Evolutionary conservation across 2,888 invertebrate genomes (phyloP).

Genomic region (Xanthia togata): DNA sequence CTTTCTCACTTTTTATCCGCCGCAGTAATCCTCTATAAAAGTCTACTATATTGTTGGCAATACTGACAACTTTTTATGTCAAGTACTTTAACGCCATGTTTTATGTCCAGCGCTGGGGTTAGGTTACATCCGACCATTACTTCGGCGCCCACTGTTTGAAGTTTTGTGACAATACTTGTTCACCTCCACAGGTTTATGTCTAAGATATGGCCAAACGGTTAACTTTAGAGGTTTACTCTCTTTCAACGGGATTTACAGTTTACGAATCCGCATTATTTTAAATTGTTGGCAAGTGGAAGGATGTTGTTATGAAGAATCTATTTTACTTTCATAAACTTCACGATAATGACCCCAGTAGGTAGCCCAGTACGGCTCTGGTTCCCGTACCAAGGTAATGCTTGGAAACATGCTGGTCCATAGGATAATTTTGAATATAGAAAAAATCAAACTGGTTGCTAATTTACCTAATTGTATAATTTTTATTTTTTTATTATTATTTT

Average conservation of each 20-base stretch:
- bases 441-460: too few relatives aligned
- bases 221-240: conserved; percentile 16
- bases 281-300: background rate
- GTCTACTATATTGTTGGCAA: conserved; percentile 42
- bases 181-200: conserved; percentile 40
- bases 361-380: background rate
- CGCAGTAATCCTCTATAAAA: conserved; percentile 56
- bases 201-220: conserved; percentile 34
- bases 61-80: conserved; percentile 50
- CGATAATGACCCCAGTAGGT: background rate
- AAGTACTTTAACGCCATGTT: conserved; percentile 53
- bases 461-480: too few relatives aligned
- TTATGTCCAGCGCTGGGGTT: conserved; percentile 57
- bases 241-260: conserved; percentile 14
- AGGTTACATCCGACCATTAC: conserved; percentile 47
- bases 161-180: conserved; percentile 41
- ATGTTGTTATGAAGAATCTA: background rate
- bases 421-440: too few relatives aligned
- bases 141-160: conserved; percentile 40
- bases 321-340: background rate
- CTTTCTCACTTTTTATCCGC: conserved; percentile 42
- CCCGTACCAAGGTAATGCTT: background rate
- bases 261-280: background rate
- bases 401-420: too few relatives aligned
- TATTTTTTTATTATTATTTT: too few relatives aligned